phyloP scores from a whole-genome alignment of 2,113 vertebrate species.

The Erinaceus europaeus region DNA sequence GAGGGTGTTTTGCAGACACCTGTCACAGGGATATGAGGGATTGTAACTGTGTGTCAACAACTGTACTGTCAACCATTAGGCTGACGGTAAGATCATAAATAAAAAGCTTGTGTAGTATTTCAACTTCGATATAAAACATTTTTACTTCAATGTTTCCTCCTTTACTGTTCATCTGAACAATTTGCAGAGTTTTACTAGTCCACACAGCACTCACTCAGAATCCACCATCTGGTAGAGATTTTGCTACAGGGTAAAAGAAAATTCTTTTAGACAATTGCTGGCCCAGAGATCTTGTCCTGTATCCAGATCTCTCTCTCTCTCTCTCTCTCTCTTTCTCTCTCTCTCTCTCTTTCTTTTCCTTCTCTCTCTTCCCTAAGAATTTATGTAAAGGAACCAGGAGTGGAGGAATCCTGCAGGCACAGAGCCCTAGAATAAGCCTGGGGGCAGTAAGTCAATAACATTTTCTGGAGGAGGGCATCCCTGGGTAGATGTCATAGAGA shows the following conservation, averaged over 20 bases:
- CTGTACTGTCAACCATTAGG: no score
- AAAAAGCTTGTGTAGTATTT: background rate
- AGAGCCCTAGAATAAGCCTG: no score
- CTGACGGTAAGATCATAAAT: no score
- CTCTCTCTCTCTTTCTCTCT: background rate
- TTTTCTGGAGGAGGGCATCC: background rate
- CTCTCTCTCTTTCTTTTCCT: background rate
- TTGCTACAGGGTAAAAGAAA: background rate
- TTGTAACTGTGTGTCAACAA: no score
- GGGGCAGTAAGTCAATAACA: no score
- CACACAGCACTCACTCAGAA: background rate
- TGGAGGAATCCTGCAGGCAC: no score
- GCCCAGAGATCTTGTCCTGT: background rate
- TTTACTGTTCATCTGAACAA: background rate
- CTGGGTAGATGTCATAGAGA: background rate
- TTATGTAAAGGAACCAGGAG: no score
- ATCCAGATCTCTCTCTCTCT: background rate
- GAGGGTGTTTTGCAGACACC: no score
- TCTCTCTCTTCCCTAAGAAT: no score
- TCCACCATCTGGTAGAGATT: background rate
- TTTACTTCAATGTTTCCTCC: background rate
- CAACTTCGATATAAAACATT: background rate
- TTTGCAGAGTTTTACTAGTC: background rate
- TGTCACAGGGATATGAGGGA: no score
- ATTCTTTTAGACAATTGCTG: background rate